Evolutionary conservation across 1,140 invertebrate species (phyloP).

Genomic region (Maconellicoccus hirsutus): DNA sequence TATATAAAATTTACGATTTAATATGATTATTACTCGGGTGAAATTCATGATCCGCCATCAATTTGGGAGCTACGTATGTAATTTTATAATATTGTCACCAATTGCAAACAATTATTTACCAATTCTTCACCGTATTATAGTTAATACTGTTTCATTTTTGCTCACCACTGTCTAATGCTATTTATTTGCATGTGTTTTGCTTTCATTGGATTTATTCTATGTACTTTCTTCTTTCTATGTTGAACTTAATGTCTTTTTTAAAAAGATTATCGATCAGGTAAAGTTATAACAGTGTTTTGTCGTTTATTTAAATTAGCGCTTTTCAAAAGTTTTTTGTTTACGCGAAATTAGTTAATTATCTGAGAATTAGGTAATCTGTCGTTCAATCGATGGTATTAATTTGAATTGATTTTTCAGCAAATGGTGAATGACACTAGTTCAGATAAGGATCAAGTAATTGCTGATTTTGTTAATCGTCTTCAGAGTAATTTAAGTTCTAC

Average conservation of each 20-base stretch:
- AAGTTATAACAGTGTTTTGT: neutral
- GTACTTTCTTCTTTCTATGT: conserved; percentile 19
- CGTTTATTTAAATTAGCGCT: neutral
- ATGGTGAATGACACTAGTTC: conserved; percentile 45
- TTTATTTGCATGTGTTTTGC: conserved; percentile 22
- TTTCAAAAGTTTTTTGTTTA: neutral
- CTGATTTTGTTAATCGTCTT: conserved; percentile 64
- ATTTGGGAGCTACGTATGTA: too few relatives aligned
- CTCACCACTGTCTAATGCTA: conserved; percentile 18
- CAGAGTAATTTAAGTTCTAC: conserved; percentile 68
- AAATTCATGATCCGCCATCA: too few relatives aligned
- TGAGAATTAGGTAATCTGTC: too few relatives aligned
- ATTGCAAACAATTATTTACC: neutral
- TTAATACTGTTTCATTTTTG: conserved; percentile 20
- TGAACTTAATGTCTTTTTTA: conserved; percentile 6
- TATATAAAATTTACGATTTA: too few relatives aligned
- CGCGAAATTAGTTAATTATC: too few relatives aligned
- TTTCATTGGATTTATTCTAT: conserved; percentile 20
- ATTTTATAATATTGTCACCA: neutral
- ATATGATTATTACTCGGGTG: too few relatives aligned
- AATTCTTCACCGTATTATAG: neutral
- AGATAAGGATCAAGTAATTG: conserved; percentile 61
- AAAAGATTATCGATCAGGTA: conserved; percentile 21
- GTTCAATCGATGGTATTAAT: neutral
- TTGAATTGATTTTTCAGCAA: conserved; percentile 35